Evolutionary conservation across 2,113 vertebrate genomes (phyloP).

Genomic region (Prinia subflava): DNA sequence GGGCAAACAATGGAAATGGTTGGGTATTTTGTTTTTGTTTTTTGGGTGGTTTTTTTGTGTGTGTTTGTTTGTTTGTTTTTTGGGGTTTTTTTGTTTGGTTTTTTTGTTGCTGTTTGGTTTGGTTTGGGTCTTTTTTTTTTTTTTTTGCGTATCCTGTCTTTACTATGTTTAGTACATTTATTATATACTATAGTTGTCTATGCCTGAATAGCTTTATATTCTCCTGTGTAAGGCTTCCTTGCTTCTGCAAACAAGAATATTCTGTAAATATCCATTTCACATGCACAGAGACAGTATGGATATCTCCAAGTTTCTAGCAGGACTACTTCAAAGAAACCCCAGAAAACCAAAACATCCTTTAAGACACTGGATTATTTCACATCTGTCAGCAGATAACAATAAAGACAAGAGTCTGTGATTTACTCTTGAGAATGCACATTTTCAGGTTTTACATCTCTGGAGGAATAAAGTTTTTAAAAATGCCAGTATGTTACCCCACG

Average conservation of each 20-base stretch:
- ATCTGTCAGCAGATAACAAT: not conserved
- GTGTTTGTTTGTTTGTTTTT: too few relatives aligned
- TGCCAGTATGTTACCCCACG: not conserved
- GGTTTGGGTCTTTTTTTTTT: not conserved
- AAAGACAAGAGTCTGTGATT: not conserved
- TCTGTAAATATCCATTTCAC: not conserved
- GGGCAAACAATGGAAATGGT: too few relatives aligned
- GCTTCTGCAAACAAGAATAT: not conserved
- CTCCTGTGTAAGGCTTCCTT: not conserved
- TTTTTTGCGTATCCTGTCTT: not conserved
- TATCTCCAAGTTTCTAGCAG: not conserved
- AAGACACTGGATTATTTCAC: not conserved
- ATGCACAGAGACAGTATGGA: not conserved
- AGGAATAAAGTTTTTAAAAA: not conserved
- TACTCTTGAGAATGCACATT: not conserved
- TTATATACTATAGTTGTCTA: not conserved
- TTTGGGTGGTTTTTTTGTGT: too few relatives aligned
- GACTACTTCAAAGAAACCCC: not conserved
- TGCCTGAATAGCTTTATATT: not conserved
- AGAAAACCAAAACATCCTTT: not conserved
- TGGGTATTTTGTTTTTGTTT: too few relatives aligned
- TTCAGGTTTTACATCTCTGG: not conserved
- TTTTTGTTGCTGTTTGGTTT: too few relatives aligned
- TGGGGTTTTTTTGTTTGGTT: too few relatives aligned
- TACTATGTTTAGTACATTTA: not conserved